Percentiles rank a stretch among this genome's conserved stretches.
Conservation (phyloP, 2,797 vertebrate species). For the Manis pentadactyla region DNA sequence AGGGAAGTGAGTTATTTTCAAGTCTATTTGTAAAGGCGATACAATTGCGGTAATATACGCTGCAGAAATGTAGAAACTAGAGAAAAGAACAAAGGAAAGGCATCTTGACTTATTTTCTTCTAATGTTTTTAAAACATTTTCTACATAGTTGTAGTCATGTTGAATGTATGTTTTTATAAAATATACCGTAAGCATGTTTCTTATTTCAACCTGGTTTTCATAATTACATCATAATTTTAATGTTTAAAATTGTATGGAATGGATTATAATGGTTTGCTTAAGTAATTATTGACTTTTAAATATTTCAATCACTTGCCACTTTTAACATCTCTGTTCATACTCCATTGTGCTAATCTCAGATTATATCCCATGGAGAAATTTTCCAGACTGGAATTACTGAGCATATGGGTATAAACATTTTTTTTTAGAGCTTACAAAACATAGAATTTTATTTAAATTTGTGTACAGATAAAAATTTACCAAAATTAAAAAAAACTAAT, state of each 20-base stretch:
- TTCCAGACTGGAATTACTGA: background rate
- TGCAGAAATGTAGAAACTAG: background rate
- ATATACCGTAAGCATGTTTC: background rate
- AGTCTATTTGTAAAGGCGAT: background rate
- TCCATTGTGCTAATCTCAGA: background rate
- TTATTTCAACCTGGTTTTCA: background rate
- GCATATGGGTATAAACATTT: background rate
- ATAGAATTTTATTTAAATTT: constrained; percentile 76
- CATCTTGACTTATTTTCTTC: background rate
- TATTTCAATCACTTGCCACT: background rate
- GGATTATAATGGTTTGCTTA: background rate
- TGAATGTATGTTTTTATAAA: background rate
- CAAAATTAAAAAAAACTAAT: constrained; percentile 66
- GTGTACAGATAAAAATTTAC: constrained; percentile 53
- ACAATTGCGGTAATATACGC: background rate
- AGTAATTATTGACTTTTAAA: constrained; percentile 32
- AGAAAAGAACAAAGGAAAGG: background rate
- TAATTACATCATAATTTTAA: background rate
- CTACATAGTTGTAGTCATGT: background rate
- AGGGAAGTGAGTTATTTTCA: background rate
- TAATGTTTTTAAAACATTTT: background rate
- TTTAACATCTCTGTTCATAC: background rate
- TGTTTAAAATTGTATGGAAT: background rate
- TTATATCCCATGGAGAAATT: background rate
- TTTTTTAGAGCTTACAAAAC: constrained; percentile 24